phyloP scores from a whole-genome alignment of 1,140 invertebrate genomes.

The Drosophila mauritiana region DNA sequence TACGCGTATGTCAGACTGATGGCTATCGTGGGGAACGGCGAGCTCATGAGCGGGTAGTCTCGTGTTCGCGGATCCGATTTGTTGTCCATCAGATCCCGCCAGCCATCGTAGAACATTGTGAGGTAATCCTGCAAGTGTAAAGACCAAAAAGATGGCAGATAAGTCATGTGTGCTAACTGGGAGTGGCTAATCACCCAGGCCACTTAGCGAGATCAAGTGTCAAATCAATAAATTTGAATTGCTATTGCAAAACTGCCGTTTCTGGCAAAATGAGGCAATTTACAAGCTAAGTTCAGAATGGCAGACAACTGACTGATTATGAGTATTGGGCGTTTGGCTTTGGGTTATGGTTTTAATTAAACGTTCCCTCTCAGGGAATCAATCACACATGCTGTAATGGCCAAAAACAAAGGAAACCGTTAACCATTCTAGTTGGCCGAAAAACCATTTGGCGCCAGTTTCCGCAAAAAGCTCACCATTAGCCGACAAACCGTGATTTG shows the following conservation, averaged over 20 bases:
- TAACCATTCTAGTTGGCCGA: constrained; percentile 31
- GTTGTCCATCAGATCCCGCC: constrained; percentile 90
- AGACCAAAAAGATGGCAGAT: constrained; percentile 22
- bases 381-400: constrained; percentile 49
- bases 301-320: constrained; percentile 42
- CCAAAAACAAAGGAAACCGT: background rate
- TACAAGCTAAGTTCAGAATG: constrained; percentile 21
- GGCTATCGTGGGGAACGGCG: constrained; percentile 91
- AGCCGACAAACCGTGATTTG: constrained; percentile 37
- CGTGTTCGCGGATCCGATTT: constrained; percentile 92
- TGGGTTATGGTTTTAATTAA: constrained; percentile 52
- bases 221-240: constrained; percentile 61
- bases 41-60: constrained; percentile 93
- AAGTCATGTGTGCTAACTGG: constrained; percentile 25
- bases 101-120: constrained; percentile 85
- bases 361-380: constrained; percentile 1
- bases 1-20: constrained; percentile 92
- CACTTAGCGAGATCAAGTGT: constrained; percentile 56
- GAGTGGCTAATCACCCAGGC: constrained; percentile 7
- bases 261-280: constrained; percentile 2
- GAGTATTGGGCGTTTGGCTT: constrained; percentile 1
- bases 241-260: constrained; percentile 41
- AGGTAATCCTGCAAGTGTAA: constrained; percentile 81
- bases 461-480: constrained; percentile 43
- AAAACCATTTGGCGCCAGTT: constrained; percentile 59